Conservation (phyloP, 2,888 invertebrate species). For the Drosophila melanocephala region DNA sequence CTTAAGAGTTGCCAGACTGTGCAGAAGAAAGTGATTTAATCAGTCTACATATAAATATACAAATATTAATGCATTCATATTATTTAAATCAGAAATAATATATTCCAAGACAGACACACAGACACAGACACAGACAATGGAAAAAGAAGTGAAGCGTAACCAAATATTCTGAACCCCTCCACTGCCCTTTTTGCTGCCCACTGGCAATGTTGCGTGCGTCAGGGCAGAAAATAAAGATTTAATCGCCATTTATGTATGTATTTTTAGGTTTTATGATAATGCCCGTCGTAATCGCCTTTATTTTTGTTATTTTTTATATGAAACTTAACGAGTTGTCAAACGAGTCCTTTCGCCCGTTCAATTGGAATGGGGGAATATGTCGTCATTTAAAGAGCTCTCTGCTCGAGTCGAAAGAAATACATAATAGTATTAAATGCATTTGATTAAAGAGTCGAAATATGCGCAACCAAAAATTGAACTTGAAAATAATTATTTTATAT, state of each 20-base stretch:
- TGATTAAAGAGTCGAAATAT: neutral
- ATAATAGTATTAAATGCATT: neutral
- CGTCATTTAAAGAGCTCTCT: constrained; percentile 10
- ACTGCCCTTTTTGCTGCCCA: neutral
- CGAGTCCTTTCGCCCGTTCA: constrained; percentile 21
- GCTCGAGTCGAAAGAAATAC: neutral
- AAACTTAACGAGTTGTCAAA: constrained; percentile 57
- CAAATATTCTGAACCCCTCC: constrained; percentile 38
- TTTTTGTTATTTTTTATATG: neutral
- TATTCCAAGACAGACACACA: neutral
- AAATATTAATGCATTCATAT: neutral
- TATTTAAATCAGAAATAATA: neutral
- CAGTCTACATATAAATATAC: neutral
- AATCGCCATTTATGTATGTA: constrained; percentile 69
- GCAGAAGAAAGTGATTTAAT: neutral
- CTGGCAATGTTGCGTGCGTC: constrained; percentile 53
- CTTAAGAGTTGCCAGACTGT: neutral
- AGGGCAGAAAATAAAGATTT: constrained; percentile 76
- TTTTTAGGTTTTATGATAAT: constrained; percentile 52
- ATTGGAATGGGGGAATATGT: constrained; percentile 10
- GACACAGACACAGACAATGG: neutral
- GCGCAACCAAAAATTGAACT: neutral
- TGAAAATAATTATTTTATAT: neutral
- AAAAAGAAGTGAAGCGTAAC: constrained; percentile 32
- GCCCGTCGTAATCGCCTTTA: constrained; percentile 3